Evolutionary conservation across 2,797 vertebrate genomes (phyloP).

Genomic region (Alcedo atthis): DNA sequence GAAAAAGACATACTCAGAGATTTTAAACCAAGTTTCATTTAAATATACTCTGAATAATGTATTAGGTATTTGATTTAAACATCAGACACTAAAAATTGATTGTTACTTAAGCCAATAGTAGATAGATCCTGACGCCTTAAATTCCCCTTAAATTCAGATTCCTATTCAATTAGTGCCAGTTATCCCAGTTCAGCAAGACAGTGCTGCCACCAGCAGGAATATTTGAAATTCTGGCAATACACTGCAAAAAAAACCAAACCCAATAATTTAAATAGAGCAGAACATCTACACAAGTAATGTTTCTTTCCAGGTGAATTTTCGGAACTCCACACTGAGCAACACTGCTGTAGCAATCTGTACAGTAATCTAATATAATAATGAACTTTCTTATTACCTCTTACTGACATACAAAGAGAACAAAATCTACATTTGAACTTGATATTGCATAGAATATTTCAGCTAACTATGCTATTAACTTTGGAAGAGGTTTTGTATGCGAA

Average conservation of each 20-base stretch:
- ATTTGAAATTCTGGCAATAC: neutral
- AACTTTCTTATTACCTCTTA: constrained; percentile 21
- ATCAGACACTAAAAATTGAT: neutral
- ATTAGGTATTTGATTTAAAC: constrained; percentile 1
- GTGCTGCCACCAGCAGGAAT: constrained; percentile 73
- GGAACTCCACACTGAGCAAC: neutral
- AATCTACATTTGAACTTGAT: constrained; percentile 30
- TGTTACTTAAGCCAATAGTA: neutral
- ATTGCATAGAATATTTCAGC: constrained; percentile 2
- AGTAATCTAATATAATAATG: constrained; percentile 13
- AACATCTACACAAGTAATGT: neutral
- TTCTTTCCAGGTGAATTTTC: constrained; percentile 9
- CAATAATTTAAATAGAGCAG: neutral
- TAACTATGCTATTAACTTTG: constrained; percentile 28
- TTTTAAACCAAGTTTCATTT: neutral
- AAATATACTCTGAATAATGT: neutral
- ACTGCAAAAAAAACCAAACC: neutral
- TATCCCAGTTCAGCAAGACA: constrained; percentile 27
- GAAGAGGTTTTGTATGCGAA: constrained; percentile 30
- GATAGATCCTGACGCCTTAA: neutral
- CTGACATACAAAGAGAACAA: neutral
- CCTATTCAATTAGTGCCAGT: neutral
- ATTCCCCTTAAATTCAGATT: neutral
- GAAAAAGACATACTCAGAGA: neutral
- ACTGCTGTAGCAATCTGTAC: neutral